Percentiles rank a stretch among this genome's conserved stretches.
phyloP scores from a whole-genome alignment of 2,888 invertebrate genomes.

The Agonopterix arenella region DNA sequence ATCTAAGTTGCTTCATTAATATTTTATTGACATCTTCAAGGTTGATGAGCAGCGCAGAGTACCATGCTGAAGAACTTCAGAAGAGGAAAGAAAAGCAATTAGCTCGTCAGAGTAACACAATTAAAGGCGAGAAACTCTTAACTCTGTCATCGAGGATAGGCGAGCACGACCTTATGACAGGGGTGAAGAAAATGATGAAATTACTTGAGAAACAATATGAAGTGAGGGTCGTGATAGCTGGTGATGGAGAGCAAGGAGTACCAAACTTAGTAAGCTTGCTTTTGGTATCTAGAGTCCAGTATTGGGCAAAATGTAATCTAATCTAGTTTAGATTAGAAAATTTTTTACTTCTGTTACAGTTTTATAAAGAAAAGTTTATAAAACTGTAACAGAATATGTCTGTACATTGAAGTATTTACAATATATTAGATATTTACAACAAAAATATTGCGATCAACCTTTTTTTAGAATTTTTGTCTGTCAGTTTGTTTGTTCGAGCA shows the following conservation, averaged over 20 bases:
- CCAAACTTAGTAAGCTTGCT: slow-evolving; percentile 31
- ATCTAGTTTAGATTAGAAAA: too few species aligned
- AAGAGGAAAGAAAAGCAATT: slow-evolving; percentile 68
- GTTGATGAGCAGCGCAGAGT: slow-evolving; percentile 81
- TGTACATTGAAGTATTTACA: too few species aligned
- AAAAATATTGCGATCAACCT: too few species aligned
- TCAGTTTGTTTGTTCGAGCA: too few species aligned
- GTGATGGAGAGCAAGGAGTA: slow-evolving; percentile 49
- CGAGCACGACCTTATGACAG: slow-evolving; percentile 80
- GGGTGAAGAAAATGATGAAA: slow-evolving; percentile 80
- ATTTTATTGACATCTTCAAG: slow-evolving; percentile 29
- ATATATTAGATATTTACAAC: too few species aligned
- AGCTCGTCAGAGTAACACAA: slow-evolving; percentile 42
- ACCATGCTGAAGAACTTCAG: slow-evolving; percentile 77
- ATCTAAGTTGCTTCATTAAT: neutral
- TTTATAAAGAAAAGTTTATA: too few species aligned
- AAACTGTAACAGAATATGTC: too few species aligned
- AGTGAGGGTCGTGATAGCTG: slow-evolving; percentile 77
- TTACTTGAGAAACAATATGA: slow-evolving; percentile 81
- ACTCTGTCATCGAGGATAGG: slow-evolving; percentile 79
- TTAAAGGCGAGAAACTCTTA: slow-evolving; percentile 80
- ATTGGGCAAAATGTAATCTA: too few species aligned
- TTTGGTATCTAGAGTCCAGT: too few species aligned
- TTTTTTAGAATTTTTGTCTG: too few species aligned
- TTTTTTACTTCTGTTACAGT: too few species aligned